Base-by-base conservation (phyloP, 2,797 vertebrate species). In the Manis javanica region DNA sequence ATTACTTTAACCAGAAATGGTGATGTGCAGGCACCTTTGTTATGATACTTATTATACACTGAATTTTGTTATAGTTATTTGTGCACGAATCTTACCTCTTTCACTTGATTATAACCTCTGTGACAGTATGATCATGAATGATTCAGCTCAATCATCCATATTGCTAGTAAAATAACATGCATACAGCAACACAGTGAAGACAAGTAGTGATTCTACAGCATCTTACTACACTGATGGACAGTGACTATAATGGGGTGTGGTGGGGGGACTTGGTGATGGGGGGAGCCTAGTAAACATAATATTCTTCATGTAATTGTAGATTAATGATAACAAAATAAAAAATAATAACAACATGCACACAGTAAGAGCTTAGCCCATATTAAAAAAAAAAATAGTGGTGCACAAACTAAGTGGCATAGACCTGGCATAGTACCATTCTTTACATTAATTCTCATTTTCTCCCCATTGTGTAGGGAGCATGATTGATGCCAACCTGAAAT, bases 401-500 rank as follows among this genome's bases (percentile, higher is more conserved):
- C 11, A 53, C 81, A 91, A 34, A 71, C 59, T 71, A 39, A 75
- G n/a, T 91, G 77, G 14, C 51, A n/a, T 92, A 59, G 53, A 74
- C 49, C 82, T 90, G 59, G 69, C 39, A 31, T 2, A 46, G 15
- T 37, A 55, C 49, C 5, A 0, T 82, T 92, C 55, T 85, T 92
- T 83, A n/a, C 16, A 7, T 59, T 86, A 59, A 90, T 88, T 88
- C 46, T 78, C 24, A 13, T 71, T 91, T 91, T 93, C 24, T 92
- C 34, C 81, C 59, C 71, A 4, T 93, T 93, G 37, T 90, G 29
- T 74, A 99, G 99, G 99, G 88, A 99, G 99, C 61, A 98, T 99
- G 71, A 99, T 99, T 98, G 99, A 99, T 46, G 99, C 99, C 98
- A 99, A 99, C 98, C 98, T 99, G 96, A 98, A 99, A 64, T 98